phyloP scores from a whole-genome alignment of 37 sponge, comb jelly and placozoan species.

The Lycopodina hypogea region DNA sequence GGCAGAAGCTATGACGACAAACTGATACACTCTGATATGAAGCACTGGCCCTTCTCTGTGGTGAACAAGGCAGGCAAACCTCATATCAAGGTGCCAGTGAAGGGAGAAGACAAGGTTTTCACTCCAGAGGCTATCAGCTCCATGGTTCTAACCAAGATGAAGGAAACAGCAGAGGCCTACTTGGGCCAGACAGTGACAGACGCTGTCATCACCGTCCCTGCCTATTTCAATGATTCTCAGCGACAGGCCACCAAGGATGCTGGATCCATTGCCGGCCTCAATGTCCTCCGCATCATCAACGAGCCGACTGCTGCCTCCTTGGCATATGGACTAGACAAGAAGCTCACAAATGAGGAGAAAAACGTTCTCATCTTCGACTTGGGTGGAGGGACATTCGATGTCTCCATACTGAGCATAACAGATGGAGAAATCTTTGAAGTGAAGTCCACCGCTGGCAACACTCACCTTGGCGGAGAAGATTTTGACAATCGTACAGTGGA shows the following conservation, averaged over 20 bases:
- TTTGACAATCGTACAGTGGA: conserved; percentile 94
- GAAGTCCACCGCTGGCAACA: conserved; percentile 89
- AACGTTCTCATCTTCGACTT: conserved; percentile 95
- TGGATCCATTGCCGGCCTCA: conserved; percentile 89
- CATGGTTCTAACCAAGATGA: conserved; percentile 94
- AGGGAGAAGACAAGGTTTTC: conserved; percentile 70
- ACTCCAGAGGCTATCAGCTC: conserved; percentile 87
- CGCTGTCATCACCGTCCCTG: conserved; percentile 94
- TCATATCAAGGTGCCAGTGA: conserved; percentile 71
- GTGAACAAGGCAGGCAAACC: conserved; percentile 75
- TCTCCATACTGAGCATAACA: conserved; percentile 81
- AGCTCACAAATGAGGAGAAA: conserved; percentile 58
- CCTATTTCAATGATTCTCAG: conserved; percentile 96
- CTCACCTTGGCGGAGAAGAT: conserved; percentile 95
- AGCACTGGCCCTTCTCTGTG: conserved; percentile 93
- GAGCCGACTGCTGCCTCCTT: conserved; percentile 96
- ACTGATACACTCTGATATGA: conserved; percentile 71
- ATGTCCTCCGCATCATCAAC: conserved; percentile 93
- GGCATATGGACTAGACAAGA: conserved; percentile 96
- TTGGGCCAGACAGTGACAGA: conserved; percentile 66
- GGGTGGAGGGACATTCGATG: conserved; percentile 96
- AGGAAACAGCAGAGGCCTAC: conserved; percentile 93
- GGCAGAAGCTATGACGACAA: conserved; percentile 82
- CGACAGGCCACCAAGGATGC: conserved; percentile 96
- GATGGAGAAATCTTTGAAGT: conserved; percentile 92